These are phyloP conservation scores for Fulmarus glacialis DNA, from an alignment of 2,113 vertebrate genomes.

Conservation along the genomic window DNA sequence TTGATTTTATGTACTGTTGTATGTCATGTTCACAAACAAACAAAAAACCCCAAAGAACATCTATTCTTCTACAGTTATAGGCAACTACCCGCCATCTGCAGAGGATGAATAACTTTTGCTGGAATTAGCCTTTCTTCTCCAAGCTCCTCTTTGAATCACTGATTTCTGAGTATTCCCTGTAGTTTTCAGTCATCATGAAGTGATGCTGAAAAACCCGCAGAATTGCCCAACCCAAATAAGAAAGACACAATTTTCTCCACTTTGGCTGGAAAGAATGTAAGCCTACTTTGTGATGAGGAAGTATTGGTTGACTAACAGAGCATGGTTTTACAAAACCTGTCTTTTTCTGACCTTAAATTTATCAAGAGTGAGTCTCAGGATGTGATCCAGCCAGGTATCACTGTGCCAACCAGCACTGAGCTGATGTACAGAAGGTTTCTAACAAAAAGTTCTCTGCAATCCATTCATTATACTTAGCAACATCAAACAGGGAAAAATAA, in stretches of 20 bases:
- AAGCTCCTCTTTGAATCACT: conserved; percentile 35
- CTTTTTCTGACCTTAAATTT: conserved; percentile 11
- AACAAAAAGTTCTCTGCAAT: conserved; percentile 43
- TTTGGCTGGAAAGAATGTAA: background rate
- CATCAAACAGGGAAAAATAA: conserved; percentile 74
- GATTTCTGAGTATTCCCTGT: conserved; percentile 24
- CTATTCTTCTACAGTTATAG: background rate
- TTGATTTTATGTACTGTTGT: background rate
- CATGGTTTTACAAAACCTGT: conserved; percentile 9
- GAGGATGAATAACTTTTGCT: background rate
- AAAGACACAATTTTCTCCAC: background rate
- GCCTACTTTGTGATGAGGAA: background rate
- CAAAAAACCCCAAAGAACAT: no score
- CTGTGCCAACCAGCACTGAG: conserved; percentile 5
- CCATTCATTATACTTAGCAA: conserved; percentile 64
- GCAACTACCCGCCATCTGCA: conserved; percentile 1
- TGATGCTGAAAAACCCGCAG: conserved; percentile 32
- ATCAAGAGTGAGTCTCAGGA: conserved; percentile 17
- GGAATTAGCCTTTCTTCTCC: background rate
- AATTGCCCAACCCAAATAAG: conserved; percentile 31
- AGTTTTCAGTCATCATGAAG: conserved; percentile 25
- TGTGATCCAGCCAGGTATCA: conserved; percentile 22
- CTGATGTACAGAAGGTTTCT: background rate
- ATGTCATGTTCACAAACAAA: background rate
- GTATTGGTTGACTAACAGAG: background rate